phyloP scores from a whole-genome alignment of 1,140 invertebrate species.

The Brachionus sp. region DNA sequence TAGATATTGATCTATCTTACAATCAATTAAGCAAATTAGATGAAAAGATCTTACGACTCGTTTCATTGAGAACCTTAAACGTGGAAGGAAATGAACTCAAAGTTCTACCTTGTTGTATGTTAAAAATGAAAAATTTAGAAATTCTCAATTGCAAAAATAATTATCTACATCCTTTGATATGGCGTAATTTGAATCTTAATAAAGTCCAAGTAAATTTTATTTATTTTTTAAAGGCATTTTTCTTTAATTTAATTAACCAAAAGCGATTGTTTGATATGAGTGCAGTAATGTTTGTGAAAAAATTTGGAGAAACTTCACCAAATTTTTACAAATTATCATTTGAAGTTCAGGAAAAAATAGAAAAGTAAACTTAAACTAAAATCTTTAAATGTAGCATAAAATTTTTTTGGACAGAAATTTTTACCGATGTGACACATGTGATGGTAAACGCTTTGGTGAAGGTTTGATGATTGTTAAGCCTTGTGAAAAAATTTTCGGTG shows the following conservation, averaged over 20 bases:
- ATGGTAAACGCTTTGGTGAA: conserved; percentile 53
- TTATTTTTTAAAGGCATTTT: neutral
- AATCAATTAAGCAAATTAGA: neutral
- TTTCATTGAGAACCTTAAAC: conserved; percentile 51
- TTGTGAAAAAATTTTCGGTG: conserved; percentile 53
- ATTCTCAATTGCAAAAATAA: conserved; percentile 56
- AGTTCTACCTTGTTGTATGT: conserved; percentile 52
- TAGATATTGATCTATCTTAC: conserved; percentile 25
- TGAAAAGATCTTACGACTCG: neutral
- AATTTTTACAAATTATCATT: neutral
- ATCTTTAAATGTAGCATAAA: neutral
- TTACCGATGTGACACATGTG: conserved; percentile 54
- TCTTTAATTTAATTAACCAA: neutral
- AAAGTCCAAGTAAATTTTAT: neutral
- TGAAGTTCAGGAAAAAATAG: conserved; percentile 4
- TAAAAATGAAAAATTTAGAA: conserved; percentile 51
- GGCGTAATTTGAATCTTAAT: neutral
- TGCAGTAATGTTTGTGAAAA: neutral
- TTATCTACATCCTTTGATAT: conserved; percentile 55
- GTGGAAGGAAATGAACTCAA: conserved; percentile 58
- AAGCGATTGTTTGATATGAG: conserved; percentile 39
- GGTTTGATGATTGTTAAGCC: conserved; percentile 56
- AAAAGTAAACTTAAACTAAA: neutral
- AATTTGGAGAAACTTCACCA: neutral
- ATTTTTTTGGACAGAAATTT: neutral